phyloP scores from a whole-genome alignment of 2,113 vertebrate genomes.

The Cairina moschata region DNA sequence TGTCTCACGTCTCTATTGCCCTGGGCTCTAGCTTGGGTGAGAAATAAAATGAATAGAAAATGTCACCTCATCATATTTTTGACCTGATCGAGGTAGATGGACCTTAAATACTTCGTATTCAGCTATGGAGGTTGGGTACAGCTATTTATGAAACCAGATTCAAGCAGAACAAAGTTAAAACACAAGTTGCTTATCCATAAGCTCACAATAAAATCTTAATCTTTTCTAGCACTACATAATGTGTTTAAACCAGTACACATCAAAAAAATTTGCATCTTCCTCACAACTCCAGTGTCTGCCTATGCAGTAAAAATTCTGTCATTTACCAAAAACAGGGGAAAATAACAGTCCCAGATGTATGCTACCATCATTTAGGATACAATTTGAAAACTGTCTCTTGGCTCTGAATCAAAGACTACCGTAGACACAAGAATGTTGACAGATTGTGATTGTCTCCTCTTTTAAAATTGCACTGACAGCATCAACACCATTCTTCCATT shows the following conservation, averaged over 20 bases:
- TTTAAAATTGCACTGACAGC: not conserved
- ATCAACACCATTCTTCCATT: not conserved
- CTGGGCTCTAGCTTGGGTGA: not conserved
- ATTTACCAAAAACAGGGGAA: not conserved
- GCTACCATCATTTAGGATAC: not conserved
- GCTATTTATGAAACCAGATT: not conserved
- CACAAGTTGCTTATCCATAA: not conserved
- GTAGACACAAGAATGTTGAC: not conserved
- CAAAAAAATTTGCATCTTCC: not conserved
- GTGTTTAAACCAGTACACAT: not conserved
- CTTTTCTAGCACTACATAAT: not conserved
- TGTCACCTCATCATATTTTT: not conserved
- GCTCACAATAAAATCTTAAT: not conserved
- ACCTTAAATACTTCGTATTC: constrained; percentile 11
- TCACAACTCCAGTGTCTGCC: not conserved
- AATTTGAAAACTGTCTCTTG: not conserved
- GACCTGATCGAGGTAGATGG: not conserved
- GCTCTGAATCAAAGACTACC: not conserved
- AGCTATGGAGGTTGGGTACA: not conserved
- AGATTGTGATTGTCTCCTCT: not conserved
- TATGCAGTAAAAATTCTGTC: not conserved
- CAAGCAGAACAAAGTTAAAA: not conserved
- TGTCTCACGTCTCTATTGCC: not conserved
- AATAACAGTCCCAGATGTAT: not conserved
- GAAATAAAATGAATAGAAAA: constrained; percentile 14